Evolutionary conservation across 2,888 invertebrate genomes (phyloP).

Genomic region (Darwinula stevensoni): DNA sequence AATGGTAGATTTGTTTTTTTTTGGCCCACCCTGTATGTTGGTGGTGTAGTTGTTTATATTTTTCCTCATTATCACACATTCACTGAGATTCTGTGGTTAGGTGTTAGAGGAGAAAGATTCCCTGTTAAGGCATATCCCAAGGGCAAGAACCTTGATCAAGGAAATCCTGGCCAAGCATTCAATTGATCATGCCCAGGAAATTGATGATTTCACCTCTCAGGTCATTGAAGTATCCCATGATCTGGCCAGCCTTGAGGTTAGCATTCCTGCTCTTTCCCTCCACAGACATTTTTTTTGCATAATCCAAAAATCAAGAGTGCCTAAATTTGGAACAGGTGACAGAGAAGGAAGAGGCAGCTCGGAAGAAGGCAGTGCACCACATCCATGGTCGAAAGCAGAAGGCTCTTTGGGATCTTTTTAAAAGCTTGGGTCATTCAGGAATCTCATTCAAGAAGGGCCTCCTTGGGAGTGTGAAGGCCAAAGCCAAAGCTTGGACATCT

Average conservation of each 20-base stretch:
- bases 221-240: slow-evolving; percentile 35
- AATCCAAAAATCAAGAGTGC: too few relatives aligned
- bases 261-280: slow-evolving; percentile 11
- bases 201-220: slow-evolving; percentile 32
- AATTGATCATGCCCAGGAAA: slow-evolving; percentile 7
- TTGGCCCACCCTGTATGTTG: too few relatives aligned
- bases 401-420: slow-evolving; percentile 57
- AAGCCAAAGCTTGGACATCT: too few relatives aligned
- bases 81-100: too few relatives aligned
- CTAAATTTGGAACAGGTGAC: slow-evolving; percentile 20
- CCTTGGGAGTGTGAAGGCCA: not conserved
- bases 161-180: too few relatives aligned
- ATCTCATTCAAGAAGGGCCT: slow-evolving; percentile 52
- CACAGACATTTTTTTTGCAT: slow-evolving; percentile 6
- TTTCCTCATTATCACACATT: too few relatives aligned
- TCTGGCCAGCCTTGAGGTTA: slow-evolving; percentile 32
- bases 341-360: slow-evolving; percentile 16
- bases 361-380: slow-evolving; percentile 30
- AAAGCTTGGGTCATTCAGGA: slow-evolving; percentile 37
- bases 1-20: too few relatives aligned
- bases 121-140: too few relatives aligned
- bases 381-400: slow-evolving; percentile 58
- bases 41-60: too few relatives aligned
- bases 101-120: not conserved
- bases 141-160: too few relatives aligned